Evolutionary conservation across 2,797 vertebrate species (phyloP).

Genomic region (Vireo griseus): DNA sequence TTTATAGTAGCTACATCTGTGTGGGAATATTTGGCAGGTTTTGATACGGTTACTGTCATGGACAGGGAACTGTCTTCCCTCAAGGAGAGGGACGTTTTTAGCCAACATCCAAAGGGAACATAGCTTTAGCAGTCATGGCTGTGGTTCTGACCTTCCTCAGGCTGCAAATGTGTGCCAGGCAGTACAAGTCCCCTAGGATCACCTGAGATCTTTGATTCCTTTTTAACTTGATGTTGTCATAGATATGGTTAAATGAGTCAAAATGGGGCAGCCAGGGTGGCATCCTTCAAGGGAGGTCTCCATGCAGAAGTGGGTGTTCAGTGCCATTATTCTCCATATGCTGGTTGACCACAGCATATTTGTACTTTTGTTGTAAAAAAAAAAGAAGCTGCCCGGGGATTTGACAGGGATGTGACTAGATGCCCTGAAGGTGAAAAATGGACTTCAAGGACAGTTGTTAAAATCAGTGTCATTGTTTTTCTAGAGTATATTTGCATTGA

Average conservation of each 20-base stretch:
- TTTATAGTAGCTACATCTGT: not conserved
- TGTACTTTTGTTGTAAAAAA: not conserved
- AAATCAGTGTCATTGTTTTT: not conserved
- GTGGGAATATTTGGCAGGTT: not conserved
- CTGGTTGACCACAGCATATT: not conserved
- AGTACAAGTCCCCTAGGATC: not conserved
- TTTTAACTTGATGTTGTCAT: not conserved
- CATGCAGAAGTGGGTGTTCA: not conserved
- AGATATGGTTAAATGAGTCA: not conserved
- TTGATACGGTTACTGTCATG: not conserved
- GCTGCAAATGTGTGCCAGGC: fast-evolving
- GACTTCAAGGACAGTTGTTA: not conserved
- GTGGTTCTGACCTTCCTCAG: not conserved
- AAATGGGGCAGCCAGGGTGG: not conserved
- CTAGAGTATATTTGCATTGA: not conserved
- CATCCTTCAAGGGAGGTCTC: not conserved
- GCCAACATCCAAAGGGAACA: not conserved
- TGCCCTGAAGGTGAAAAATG: not conserved
- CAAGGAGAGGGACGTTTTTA: not conserved
- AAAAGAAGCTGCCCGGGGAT: not conserved
- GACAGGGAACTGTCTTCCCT: not conserved
- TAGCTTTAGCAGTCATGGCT: not conserved
- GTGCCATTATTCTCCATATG: not conserved
- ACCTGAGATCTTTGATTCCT: not conserved
- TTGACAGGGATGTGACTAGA: not conserved